A percentile compares a stretch with the other conserved stretches of the same genome.
Evolutionary conservation across 2,797 vertebrate species (phyloP).

Genomic region (Bradypus variegatus): DNA sequence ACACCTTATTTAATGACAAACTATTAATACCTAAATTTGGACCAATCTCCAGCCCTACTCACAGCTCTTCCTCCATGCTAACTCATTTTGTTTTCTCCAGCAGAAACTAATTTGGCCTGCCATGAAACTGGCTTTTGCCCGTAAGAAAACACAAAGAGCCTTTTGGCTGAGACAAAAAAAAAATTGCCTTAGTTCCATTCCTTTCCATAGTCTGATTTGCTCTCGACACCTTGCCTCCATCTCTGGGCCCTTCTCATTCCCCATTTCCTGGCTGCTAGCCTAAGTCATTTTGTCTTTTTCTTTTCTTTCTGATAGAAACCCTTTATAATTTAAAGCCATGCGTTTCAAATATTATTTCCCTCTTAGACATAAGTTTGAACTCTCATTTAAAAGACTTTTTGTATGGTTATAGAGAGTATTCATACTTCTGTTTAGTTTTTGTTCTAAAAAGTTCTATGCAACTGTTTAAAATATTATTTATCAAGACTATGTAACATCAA

Average conservation of each 20-base stretch:
- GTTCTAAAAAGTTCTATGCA: background rate
- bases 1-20: conserved; percentile 15
- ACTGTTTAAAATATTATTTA: background rate
- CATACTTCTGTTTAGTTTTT: conserved; percentile 30
- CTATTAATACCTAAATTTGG: background rate
- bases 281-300: conserved; percentile 1
- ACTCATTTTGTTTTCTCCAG: conserved; percentile 5
- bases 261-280: background rate
- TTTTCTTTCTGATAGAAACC: background rate
- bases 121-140: background rate
- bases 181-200: background rate
- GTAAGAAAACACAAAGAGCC: background rate
- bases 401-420: background rate
- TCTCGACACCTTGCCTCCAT: background rate
- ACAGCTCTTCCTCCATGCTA: background rate
- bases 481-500: background rate
- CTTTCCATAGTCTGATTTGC: background rate
- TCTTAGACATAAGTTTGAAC: background rate
- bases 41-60: background rate
- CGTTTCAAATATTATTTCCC: background rate
- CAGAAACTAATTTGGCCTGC: background rate
- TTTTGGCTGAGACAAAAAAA: background rate
- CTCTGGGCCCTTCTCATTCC: background rate
- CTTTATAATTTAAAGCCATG: conserved; percentile 5
- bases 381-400: conserved; percentile 14